Percentiles rank a stretch among this genome's conserved stretches.
These are phyloP conservation scores for Saccopteryx leptura DNA, from an alignment of 2,113 vertebrate species.

Conservation along the genomic window DNA sequence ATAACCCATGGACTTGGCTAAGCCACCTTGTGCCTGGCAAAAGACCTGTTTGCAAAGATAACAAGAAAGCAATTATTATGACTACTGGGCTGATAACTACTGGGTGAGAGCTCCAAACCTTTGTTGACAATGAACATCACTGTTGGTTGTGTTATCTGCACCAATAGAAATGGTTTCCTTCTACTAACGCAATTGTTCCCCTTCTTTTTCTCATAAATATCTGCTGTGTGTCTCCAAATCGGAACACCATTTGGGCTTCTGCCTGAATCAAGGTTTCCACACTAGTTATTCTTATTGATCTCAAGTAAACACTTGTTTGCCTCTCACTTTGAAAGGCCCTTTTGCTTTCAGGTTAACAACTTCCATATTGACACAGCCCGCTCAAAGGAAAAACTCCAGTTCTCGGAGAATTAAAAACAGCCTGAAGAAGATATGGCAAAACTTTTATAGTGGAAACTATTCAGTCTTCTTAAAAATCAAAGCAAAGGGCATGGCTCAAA, in stretches of 20 bases:
- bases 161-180: not conserved
- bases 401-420: not conserved
- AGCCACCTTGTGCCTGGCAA: not conserved
- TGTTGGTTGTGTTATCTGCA: not conserved
- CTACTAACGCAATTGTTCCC: not conserved
- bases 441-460: not conserved
- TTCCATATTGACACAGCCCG: not conserved
- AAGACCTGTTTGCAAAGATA: not conserved
- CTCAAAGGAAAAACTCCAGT: not conserved
- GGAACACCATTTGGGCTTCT: not conserved
- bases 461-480: slow-evolving; percentile 32
- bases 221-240: no score
- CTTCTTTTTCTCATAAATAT: not conserved
- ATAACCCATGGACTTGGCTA: not conserved
- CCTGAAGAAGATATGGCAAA: not conserved
- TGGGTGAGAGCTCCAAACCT: not conserved
- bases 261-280: not conserved
- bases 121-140: not conserved
- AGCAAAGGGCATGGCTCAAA: not conserved
- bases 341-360: not conserved
- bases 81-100: not conserved
- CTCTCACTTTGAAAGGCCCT: not conserved
- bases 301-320: not conserved
- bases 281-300: not conserved
- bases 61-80: not conserved